These are phyloP conservation scores for Sciurus niger DNA, from an alignment of 2,113 vertebrate species.

Conservation along the genomic window DNA sequence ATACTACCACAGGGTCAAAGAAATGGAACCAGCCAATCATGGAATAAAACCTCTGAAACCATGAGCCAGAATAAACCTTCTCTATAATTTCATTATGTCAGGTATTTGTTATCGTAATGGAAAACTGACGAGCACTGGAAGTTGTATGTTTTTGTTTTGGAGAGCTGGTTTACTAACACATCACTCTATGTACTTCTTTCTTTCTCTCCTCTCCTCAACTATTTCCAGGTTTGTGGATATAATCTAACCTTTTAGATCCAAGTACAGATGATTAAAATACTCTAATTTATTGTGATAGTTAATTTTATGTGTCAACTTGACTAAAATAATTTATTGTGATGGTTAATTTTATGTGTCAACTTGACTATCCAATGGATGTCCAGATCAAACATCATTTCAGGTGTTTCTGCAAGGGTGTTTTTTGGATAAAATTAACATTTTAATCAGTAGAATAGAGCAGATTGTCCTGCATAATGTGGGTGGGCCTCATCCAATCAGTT, in stretches of 20 bases:
- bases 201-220: not conserved
- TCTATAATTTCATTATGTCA: not conserved
- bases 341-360: not conserved
- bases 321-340: not conserved
- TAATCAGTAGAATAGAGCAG: not conserved
- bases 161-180: not conserved
- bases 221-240: conserved; percentile 2
- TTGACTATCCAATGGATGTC: not conserved
- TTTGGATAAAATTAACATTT: not conserved
- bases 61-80: not conserved
- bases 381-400: not conserved
- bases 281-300: not conserved
- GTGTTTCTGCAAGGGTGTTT: not conserved
- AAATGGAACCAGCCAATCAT: not conserved
- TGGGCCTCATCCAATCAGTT: not conserved
- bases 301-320: not conserved
- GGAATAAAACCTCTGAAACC: not conserved
- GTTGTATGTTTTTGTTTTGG: not conserved
- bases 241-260: not conserved
- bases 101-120: not conserved
- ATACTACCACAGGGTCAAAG: not conserved
- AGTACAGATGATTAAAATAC: conserved; percentile 1
- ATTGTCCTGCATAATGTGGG: not conserved
- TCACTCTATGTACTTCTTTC: not conserved
- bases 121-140: not conserved